phyloP scores from a whole-genome alignment of 1,140 invertebrate species.

The Zaprionus ornatus region DNA sequence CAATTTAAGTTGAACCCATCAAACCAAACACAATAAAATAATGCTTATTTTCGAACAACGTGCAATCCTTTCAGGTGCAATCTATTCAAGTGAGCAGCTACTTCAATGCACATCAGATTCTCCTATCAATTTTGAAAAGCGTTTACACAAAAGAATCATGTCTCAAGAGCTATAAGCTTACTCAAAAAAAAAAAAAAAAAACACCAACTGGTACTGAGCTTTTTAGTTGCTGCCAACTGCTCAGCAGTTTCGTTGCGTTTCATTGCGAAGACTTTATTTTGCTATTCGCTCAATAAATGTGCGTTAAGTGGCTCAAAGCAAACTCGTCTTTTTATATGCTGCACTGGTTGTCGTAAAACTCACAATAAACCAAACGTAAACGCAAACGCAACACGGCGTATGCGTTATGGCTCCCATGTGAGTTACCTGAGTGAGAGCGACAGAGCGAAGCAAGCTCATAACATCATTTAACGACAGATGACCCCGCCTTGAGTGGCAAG shows the following conservation, averaged over 20 bases:
- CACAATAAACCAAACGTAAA: slow-evolving; percentile 78
- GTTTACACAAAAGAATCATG: not conserved
- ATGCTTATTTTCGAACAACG: not conserved
- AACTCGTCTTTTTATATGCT: slow-evolving; percentile 56
- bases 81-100: not conserved
- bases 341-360: slow-evolving; percentile 74
- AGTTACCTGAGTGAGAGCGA: slow-evolving; percentile 34
- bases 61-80: slow-evolving; percentile 3
- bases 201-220: not conserved
- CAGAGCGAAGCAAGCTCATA: not conserved
- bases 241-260: not conserved
- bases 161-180: not conserved
- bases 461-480: slow-evolving; percentile 29
- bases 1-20: not conserved
- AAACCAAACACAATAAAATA: not conserved
- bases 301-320: slow-evolving; percentile 38
- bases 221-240: slow-evolving; percentile 2
- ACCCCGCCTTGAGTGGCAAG: not conserved
- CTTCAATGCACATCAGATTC: not conserved
- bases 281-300: slow-evolving; percentile 65
- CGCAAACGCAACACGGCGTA: slow-evolving; percentile 60
- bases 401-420: slow-evolving; percentile 67
- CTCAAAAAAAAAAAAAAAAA: not conserved
- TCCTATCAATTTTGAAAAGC: not conserved
- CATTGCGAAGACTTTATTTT: slow-evolving; percentile 24